Evolutionary conservation across 2,113 vertebrate genomes (phyloP).

Genomic region (Chelonoidis abingdonii): DNA sequence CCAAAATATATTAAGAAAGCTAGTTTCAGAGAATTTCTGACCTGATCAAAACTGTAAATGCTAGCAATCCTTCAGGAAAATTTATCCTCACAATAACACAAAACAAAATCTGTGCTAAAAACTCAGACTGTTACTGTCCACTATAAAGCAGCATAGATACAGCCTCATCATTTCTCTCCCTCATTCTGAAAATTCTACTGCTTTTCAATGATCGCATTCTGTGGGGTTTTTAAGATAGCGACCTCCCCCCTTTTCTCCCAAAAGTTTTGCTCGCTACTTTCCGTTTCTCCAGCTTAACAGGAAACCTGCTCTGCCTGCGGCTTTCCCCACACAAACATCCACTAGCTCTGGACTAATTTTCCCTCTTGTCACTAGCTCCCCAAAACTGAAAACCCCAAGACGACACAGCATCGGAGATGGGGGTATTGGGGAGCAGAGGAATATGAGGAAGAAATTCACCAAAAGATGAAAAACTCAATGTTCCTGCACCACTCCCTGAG

Average conservation of each 20-base stretch:
- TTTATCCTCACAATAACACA: background rate
- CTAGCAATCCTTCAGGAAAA: background rate
- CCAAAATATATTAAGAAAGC: background rate
- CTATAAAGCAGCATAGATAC: background rate
- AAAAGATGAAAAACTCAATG: background rate
- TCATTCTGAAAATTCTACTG: background rate
- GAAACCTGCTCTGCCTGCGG: background rate
- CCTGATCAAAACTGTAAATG: background rate
- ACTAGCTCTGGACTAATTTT: background rate
- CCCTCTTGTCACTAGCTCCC: background rate
- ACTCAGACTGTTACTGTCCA: background rate
- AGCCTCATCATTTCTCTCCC: background rate
- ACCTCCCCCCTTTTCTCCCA: background rate
- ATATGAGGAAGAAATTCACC: fast-evolving
- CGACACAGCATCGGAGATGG: background rate
- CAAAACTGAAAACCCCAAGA: background rate
- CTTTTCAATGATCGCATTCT: background rate
- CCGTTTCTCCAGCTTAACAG: background rate
- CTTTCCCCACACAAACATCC: background rate
- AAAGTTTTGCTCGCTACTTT: background rate
- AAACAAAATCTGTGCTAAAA: background rate
- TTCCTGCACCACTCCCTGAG: background rate
- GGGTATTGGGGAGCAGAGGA: background rate
- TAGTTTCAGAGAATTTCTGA: background rate
- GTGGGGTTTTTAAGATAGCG: background rate